Conservation (phyloP, 2,113 vertebrate species). For the Rhinoptilus africanus region DNA sequence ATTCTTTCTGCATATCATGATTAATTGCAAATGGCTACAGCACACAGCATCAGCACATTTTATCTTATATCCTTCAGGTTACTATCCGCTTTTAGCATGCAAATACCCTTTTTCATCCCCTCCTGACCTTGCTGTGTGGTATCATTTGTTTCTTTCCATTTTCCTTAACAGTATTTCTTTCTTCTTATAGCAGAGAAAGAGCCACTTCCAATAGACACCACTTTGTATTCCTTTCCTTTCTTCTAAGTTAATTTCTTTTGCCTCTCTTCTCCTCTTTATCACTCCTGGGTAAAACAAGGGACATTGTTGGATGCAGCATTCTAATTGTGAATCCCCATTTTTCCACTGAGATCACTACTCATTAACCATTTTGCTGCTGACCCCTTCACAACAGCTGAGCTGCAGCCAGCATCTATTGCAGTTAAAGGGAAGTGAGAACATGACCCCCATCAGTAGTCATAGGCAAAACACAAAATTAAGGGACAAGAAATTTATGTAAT, state of each 20-base stretch:
- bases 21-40: background rate
- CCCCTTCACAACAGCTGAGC: background rate
- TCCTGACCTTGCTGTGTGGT: background rate
- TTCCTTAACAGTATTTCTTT: background rate
- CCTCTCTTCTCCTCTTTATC: background rate
- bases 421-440: background rate
- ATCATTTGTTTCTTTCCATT: conserved; percentile 25
- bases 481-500: background rate
- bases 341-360: background rate
- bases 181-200: background rate
- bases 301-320: background rate
- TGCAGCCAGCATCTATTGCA: background rate
- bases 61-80: background rate
- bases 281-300: background rate
- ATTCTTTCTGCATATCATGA: background rate
- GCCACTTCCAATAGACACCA: background rate
- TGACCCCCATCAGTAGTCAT: background rate
- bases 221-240: conserved; percentile 9
- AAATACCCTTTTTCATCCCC: conserved; percentile 1
- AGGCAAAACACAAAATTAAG: background rate
- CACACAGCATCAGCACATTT: background rate
- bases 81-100: background rate
- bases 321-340: background rate
- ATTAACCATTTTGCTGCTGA: background rate
- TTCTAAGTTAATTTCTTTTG: background rate